A percentile compares a stretch with the other conserved stretches of the same genome.
Evolutionary conservation across 2,888 invertebrate genomes (phyloP).

Genomic region (Chrysolina oricalcia): DNA sequence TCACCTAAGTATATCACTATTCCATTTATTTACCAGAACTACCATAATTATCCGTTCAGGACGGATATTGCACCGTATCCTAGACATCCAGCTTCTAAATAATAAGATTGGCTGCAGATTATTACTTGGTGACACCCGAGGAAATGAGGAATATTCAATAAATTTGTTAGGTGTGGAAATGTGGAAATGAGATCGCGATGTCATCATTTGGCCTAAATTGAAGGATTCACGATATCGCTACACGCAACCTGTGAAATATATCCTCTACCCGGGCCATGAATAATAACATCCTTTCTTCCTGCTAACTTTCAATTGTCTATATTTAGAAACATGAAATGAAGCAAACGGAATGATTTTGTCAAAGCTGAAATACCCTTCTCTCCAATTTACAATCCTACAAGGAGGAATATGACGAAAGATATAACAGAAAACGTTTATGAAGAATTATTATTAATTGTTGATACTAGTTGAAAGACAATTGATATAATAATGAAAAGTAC

Average conservation of each 20-base stretch:
- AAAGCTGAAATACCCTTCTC: too few relatives aligned
- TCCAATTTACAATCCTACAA: too few relatives aligned
- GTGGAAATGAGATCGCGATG: slow-evolving; percentile 23
- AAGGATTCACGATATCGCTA: slow-evolving; percentile 11
- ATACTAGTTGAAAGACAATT: too few relatives aligned
- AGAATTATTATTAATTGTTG: too few relatives aligned
- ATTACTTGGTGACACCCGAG: slow-evolving; percentile 35
- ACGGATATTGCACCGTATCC: slow-evolving; percentile 51
- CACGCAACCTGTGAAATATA: slow-evolving; percentile 5
- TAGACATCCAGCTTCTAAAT: slow-evolving; percentile 44
- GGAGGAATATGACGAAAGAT: too few relatives aligned
- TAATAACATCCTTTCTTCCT: not conserved
- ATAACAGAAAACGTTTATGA: too few relatives aligned
- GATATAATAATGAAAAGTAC: too few relatives aligned
- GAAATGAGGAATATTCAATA: slow-evolving; percentile 49
- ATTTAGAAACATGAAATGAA: slow-evolving; percentile 1
- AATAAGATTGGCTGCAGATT: slow-evolving; percentile 52
- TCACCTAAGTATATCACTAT: slow-evolving; percentile 25
- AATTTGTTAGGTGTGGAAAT: slow-evolving; percentile 30
- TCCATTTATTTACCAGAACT: slow-evolving; percentile 37
- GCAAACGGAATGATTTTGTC: not conserved
- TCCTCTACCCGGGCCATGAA: slow-evolving; percentile 2
- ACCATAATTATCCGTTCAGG: slow-evolving; percentile 40
- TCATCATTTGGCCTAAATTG: slow-evolving; percentile 8
- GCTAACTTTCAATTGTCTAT: not conserved